These are phyloP conservation scores for Takifugu bimaculatus DNA, from an alignment of 2,113 vertebrate species.

Conservation along the genomic window DNA sequence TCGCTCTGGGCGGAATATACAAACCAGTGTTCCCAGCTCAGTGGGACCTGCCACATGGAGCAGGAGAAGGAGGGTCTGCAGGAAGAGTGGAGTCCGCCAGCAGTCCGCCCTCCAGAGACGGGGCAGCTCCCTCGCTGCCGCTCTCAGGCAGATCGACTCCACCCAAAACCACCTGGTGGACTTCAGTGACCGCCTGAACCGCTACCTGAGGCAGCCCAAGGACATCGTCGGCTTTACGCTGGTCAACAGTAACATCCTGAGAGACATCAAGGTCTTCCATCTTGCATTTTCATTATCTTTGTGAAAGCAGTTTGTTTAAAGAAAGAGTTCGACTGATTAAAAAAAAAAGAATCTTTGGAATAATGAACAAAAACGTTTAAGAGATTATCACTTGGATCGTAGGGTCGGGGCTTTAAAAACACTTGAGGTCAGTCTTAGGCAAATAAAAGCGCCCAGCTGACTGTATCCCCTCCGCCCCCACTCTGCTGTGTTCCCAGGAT, in stretches of 20 bases:
- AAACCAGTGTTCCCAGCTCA: conserved; percentile 61
- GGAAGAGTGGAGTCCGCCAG: conserved; percentile 74
- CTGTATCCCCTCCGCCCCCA: not conserved
- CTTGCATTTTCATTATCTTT: not conserved
- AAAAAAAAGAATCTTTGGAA: no score
- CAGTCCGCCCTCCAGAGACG: conserved; percentile 75
- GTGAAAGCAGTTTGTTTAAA: no score
- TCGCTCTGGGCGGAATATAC: conserved; percentile 77
- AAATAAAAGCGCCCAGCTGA: not conserved
- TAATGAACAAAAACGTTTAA: no score
- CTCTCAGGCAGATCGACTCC: conserved; percentile 78
- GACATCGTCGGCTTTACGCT: conserved; percentile 74
- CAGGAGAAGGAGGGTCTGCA: conserved; percentile 69
- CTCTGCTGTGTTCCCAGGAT: conserved; percentile 51
- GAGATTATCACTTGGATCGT: no score
- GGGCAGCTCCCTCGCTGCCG: conserved; percentile 79
- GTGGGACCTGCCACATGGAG: conserved; percentile 58
- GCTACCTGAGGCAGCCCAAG: conserved; percentile 72
- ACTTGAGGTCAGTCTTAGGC: not conserved
- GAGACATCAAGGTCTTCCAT: conserved; percentile 73
- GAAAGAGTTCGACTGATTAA: not conserved
- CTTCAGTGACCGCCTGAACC: conserved; percentile 72
- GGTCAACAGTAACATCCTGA: conserved; percentile 69
- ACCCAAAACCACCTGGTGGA: conserved; percentile 76
- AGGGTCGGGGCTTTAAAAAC: no score